Evolutionary conservation across 2,888 invertebrate species (phyloP).

Genomic region (Adelphocoris suturalis): DNA sequence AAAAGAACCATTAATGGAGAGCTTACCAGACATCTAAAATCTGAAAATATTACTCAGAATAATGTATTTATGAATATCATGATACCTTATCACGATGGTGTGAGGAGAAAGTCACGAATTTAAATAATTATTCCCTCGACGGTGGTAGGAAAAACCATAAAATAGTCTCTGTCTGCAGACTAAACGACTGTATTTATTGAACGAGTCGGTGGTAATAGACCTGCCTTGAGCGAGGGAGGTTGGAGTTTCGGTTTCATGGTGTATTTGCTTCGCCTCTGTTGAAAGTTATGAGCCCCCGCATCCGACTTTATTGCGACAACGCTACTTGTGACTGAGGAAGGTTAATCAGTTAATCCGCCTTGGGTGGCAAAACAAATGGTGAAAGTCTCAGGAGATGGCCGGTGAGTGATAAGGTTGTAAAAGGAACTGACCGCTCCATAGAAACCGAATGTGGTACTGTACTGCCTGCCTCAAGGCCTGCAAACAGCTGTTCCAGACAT

Average conservation of each 20-base stretch:
- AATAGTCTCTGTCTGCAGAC: not conserved
- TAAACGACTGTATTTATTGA: slow-evolving; percentile 16
- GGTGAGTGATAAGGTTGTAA: slow-evolving; percentile 7
- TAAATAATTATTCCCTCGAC: not conserved
- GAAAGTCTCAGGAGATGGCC: slow-evolving; percentile 23
- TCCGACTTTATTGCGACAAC: slow-evolving; percentile 28
- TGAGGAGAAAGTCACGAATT: not conserved
- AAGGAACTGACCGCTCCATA: slow-evolving; percentile 43
- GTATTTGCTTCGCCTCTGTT: not conserved
- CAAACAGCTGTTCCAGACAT: not conserved
- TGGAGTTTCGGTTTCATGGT: not conserved
- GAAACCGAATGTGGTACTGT: not conserved
- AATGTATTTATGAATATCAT: no score
- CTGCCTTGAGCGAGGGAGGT: not conserved
- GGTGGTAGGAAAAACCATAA: not conserved
- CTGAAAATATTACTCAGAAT: no score
- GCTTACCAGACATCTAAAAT: no score
- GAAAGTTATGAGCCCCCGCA: slow-evolving; percentile 2
- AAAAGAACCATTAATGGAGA: no score
- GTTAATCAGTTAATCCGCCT: slow-evolving; percentile 54
- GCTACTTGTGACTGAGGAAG: not conserved
- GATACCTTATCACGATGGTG: no score
- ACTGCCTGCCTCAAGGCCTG: not conserved
- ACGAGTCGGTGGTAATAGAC: not conserved
- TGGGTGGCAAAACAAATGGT: slow-evolving; percentile 50